Conservation (phyloP, 2,113 vertebrate species). For the Grantiella picta region DNA sequence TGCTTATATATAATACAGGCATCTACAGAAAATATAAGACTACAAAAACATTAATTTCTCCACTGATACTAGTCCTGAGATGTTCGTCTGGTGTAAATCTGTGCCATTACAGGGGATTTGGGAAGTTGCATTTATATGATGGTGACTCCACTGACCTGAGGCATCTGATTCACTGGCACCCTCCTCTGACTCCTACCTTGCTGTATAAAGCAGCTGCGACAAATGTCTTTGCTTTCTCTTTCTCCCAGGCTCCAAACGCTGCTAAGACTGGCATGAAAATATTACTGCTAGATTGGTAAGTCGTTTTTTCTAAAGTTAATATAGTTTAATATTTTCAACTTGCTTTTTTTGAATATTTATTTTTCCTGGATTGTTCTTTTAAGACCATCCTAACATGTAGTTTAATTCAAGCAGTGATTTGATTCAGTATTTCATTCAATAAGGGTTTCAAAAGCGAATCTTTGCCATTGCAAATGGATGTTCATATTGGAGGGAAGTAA, state of each 20-base stretch:
- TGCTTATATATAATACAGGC: background rate
- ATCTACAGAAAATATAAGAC: background rate
- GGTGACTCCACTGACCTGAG: background rate
- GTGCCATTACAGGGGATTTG: background rate
- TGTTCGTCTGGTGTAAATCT: background rate
- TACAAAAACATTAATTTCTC: background rate
- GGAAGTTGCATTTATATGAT: background rate
- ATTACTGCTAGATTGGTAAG: constrained; percentile 32
- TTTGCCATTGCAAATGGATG: background rate
- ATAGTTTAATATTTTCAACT: background rate
- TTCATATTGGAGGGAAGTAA: background rate
- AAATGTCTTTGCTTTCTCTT: background rate
- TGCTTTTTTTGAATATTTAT: background rate
- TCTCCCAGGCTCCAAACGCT: background rate
- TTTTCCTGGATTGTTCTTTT: background rate
- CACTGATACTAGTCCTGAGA: background rate
- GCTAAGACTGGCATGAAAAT: background rate
- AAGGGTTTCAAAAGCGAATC: background rate
- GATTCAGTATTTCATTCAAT: background rate
- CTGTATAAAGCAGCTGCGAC: background rate
- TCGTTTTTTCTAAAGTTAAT: background rate
- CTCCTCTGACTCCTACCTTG: background rate
- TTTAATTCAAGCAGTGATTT: background rate
- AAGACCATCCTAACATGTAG: background rate
- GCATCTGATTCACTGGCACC: background rate